These are phyloP conservation scores for Sibirionetta formosa DNA, from an alignment of 2,797 vertebrate genomes.

Conservation along the genomic window DNA sequence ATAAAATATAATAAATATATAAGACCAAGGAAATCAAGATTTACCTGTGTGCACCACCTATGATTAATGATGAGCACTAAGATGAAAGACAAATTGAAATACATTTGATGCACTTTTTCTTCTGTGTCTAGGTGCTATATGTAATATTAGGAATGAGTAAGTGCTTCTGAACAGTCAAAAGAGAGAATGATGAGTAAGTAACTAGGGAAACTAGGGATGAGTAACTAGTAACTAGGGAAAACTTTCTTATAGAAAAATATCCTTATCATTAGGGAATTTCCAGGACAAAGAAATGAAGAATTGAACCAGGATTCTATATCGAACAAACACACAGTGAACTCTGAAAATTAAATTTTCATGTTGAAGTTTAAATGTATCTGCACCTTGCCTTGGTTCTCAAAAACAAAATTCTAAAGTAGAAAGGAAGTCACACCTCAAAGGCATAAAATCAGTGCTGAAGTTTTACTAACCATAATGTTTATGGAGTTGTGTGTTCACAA, in stretches of 20 bases:
- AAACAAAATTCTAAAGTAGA: neutral
- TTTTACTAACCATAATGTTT: neutral
- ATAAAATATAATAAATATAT: slow-evolving; percentile 3
- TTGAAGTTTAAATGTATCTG: neutral
- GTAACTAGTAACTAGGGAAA: neutral
- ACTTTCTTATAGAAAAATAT: neutral
- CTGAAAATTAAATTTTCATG: neutral
- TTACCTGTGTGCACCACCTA: neutral
- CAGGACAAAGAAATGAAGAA: neutral
- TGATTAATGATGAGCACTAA: slow-evolving; percentile 28
- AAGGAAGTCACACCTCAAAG: neutral
- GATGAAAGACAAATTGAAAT: slow-evolving; percentile 41
- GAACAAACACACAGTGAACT: neutral
- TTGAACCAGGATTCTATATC: neutral
- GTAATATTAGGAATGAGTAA: slow-evolving; percentile 34
- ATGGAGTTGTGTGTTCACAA: neutral
- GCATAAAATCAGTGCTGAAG: neutral
- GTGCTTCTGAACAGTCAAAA: neutral
- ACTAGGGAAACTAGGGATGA: neutral
- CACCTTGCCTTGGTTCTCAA: neutral
- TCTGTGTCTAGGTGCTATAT: neutral
- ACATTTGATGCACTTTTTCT: neutral
- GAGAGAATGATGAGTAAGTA: neutral
- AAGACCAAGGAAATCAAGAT: neutral
- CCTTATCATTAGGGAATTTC: neutral